Base-by-base conservation (phyloP, 2,888 invertebrate species). In the Drosophila crucigera region DNA sequence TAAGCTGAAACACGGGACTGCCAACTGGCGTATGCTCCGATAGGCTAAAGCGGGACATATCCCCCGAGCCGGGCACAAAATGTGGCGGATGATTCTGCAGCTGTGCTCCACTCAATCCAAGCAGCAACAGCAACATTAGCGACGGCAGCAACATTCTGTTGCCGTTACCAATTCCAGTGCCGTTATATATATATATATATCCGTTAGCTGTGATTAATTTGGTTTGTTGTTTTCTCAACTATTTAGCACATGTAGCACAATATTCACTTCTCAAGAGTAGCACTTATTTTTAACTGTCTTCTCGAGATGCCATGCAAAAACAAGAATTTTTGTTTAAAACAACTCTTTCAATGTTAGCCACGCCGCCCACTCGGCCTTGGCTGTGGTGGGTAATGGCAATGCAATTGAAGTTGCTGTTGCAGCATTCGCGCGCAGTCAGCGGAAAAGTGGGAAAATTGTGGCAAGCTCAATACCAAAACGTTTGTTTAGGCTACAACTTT, bases 11-110 rank as follows among this genome's bases (percentile, higher is more conserved):
- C 2, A 97, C 96, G 0, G 96, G 96, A 68, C 96, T 96, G 41
- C 97, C 97, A 16, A 96, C 95, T 43, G 95, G 94, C 2, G 97
- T 96, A 82, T 96, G 95, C 92, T 97, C 97, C 14, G 95, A 94
- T 16, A 97, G 92, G 67, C 95, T 95, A 89, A 97, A 95, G 72
- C 95, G 95, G 3, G 96, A 95, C 96, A 97, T 96, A 91, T 97
- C 97, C 2, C 97, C 97, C 2, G 94, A 94, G 78, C 96, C 96
- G 30, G 96, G 95, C 31, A 96, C 93, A 92, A 97, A 97, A 89
- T 96, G 95, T 0, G 97, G 97, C 1, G 96, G 95, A 67, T 95
- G 94, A 94, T 97, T 97, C 86, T 95, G 93, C 80, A 95, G 94
- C 91, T 96, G 96, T 47, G 90, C 86, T 47, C 47, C 25, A 35